These are phyloP conservation scores for Platyscapa corneri DNA, from an alignment of 1,140 invertebrate genomes.

Conservation along the genomic window DNA sequence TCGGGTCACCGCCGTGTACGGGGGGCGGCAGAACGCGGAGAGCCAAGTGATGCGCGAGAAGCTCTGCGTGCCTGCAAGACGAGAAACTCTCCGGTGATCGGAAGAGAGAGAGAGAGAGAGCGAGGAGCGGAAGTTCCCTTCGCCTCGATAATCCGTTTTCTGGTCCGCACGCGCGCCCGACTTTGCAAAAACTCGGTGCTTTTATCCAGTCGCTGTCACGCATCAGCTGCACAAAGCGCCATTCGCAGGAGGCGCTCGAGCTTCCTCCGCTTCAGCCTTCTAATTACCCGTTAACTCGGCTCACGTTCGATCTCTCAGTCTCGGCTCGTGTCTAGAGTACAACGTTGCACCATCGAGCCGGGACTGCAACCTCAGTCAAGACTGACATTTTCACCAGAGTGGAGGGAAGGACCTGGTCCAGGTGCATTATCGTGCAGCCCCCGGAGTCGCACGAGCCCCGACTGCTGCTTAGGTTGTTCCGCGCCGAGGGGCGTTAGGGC, in stretches of 20 bases:
- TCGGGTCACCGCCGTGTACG: not conserved
- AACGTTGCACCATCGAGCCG: too few species aligned
- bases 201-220: too few species aligned
- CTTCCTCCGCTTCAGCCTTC: not conserved
- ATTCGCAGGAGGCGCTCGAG: too few species aligned
- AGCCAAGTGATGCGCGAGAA: not conserved
- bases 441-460: not conserved
- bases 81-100: not conserved
- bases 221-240: too few species aligned
- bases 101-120: constrained; percentile 7
- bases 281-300: not conserved
- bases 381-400: not conserved
- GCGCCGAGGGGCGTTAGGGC: constrained; percentile 66
- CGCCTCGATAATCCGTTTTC: not conserved
- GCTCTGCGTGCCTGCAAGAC: not conserved
- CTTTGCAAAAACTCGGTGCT: too few species aligned
- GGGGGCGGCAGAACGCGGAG: not conserved
- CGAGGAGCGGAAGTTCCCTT: not conserved
- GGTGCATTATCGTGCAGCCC: too few species aligned
- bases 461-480: constrained; percentile 20
- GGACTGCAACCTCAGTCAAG: not conserved
- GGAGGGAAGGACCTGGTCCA: too few species aligned
- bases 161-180: not conserved
- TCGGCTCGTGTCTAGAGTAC: too few species aligned
- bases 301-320: constrained; percentile 8